A percentile compares a stretch with the other conserved stretches of the same genome.
Conservation (phyloP, 2,888 invertebrate genomes). For the Hirudinaria manillensis region DNA sequence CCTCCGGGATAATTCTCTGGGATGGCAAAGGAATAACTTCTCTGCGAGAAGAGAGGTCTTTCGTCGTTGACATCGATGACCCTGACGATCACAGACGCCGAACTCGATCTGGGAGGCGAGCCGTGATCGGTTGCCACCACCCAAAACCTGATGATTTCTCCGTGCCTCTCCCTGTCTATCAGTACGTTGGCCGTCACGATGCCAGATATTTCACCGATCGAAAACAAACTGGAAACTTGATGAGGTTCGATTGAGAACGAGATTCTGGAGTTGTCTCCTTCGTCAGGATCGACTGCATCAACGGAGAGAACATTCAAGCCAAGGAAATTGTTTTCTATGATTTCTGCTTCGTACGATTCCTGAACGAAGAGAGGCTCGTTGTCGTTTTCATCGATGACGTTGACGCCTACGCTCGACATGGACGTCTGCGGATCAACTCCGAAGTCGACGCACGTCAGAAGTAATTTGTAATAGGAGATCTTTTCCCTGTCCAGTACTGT, state of each 20-base stretch:
- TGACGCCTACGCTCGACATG: conserved; percentile 54
- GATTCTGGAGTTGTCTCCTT: conserved; percentile 73
- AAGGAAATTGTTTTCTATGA: conserved; percentile 71
- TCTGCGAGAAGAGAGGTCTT: conserved; percentile 36
- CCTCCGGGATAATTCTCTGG: conserved; percentile 49
- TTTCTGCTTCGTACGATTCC: conserved; percentile 60
- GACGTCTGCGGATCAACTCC: conserved; percentile 36
- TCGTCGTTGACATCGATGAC: conserved; percentile 40
- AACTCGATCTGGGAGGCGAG: conserved; percentile 72
- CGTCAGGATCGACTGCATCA: conserved; percentile 71
- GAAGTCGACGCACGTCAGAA: conserved; percentile 57
- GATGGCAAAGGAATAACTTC: conserved; percentile 36
- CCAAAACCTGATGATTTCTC: conserved; percentile 47
- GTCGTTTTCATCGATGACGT: conserved; percentile 34
- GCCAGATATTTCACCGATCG: conserved; percentile 56
- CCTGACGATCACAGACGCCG: conserved; percentile 64
- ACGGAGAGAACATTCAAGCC: conserved; percentile 71
- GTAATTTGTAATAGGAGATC: conserved; percentile 82
- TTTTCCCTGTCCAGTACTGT: conserved; percentile 83
- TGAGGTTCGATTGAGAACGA: conserved; percentile 59
- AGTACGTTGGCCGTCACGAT: conserved; percentile 38
- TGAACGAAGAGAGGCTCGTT: conserved; percentile 28
- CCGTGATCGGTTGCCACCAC: conserved; percentile 84
- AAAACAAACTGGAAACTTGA: conserved; percentile 58
- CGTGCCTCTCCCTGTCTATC: conserved; percentile 54